Base-by-base conservation (phyloP, 2,113 vertebrate species). In the Dromas ardeola region DNA sequence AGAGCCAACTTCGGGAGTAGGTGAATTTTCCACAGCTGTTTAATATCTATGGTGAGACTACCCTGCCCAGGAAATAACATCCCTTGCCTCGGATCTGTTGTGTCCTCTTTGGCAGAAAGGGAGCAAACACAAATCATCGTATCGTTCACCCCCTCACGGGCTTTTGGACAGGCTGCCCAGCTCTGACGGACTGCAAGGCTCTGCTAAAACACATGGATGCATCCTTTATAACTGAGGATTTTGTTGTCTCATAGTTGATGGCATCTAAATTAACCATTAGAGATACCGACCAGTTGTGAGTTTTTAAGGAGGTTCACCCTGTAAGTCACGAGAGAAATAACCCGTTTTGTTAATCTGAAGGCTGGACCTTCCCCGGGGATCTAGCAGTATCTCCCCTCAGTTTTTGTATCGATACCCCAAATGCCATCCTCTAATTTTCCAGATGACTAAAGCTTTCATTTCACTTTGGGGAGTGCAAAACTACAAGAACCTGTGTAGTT, bases 21-120 rank as follows among this genome's bases (percentile, higher is more conserved):
- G 25, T 53, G 67, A 42, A 29, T 69, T 90, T 73, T 80, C n/a
- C 59, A 36, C 58, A 94, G 81, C 52, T 96, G 63, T 59, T 92
- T 50, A 47, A 50, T 13, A 63, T 55, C 85, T 69, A 0, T 14
- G 5, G 38, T 88, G 79, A 66, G 67, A 93, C 62, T 4, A 62
- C 81, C 11, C 42, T 63, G 63, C 29, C 50, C 40, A 47, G 86
- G 45, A 86, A 76, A 67, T 0, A 1, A 61, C 10, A 25, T 11
- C 52, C 72, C 61, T 83, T 65, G 26, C 40, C 42, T 82, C 0
- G 1, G 25, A 40, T 23, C 50, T 79, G 59, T 14, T 43, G 56
- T 25, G 32, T 62, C 26, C 62, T 62, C 26, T 82, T 27, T 42
- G 45, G 71, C 59, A 90, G 67, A 69, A 58, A 27, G 34, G 47